A percentile compares a stretch with the other conserved stretches of the same genome.
Conservation (phyloP, 2,888 invertebrate genomes). For the Sphaeridia pumilis region DNA sequence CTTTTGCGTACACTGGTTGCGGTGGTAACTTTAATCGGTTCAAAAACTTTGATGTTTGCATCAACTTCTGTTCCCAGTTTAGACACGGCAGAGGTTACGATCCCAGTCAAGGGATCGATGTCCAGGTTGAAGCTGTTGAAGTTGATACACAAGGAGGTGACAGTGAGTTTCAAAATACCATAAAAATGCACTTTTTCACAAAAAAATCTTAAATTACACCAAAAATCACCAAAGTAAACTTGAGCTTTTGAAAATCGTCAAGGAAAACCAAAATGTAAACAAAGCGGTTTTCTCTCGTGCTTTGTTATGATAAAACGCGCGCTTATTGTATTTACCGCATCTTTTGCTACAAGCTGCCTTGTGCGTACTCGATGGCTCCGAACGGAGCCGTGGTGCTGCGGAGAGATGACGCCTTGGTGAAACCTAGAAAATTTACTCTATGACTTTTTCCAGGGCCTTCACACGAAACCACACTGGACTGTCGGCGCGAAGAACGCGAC, state of each 20-base stretch:
- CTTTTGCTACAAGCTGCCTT: too few species aligned
- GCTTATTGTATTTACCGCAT: too few species aligned
- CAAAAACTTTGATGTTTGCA: slow-evolving; percentile 56
- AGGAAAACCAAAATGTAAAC: too few species aligned
- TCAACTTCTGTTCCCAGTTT: slow-evolving; percentile 45
- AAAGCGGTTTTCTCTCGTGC: too few species aligned
- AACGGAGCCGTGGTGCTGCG: too few species aligned
- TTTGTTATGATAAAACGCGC: too few species aligned
- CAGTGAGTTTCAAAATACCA: too few species aligned
- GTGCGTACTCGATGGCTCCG: too few species aligned
- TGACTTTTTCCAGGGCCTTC: background rate
- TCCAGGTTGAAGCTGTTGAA: slow-evolving; percentile 13
- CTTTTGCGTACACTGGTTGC: slow-evolving; percentile 44
- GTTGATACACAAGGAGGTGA: slow-evolving; percentile 47
- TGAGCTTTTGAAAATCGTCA: background rate
- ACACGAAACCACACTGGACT: background rate
- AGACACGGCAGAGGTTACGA: background rate
- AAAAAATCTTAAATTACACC: background rate
- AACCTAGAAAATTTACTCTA: background rate
- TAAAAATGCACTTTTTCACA: too few species aligned
- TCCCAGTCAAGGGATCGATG: slow-evolving; percentile 10
- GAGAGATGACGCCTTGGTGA: too few species aligned
- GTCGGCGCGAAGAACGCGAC: slow-evolving; percentile 8
- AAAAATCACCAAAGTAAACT: background rate
- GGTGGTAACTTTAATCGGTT: background rate